Evolutionary conservation across 2,888 invertebrate species (phyloP).

Genomic region (Phrixothrix hirtus): DNA sequence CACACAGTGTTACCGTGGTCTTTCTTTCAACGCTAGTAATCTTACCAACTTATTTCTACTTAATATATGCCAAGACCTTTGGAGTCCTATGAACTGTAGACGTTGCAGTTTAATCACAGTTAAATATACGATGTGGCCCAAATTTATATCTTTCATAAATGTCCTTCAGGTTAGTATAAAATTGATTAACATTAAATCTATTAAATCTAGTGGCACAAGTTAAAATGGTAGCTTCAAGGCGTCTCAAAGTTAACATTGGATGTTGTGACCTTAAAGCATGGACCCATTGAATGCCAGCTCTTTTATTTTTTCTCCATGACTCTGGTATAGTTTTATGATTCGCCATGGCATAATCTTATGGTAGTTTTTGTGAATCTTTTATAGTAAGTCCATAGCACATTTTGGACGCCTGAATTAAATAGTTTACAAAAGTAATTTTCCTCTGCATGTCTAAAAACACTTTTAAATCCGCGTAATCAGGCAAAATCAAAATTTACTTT

Average conservation of each 20-base stretch:
- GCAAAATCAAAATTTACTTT: too few relatives aligned
- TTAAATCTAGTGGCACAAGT: constrained; percentile 28
- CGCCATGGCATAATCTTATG: constrained; percentile 37
- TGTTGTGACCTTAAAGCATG: constrained; percentile 11
- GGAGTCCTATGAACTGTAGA: constrained; percentile 21
- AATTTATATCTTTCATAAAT: constrained; percentile 25
- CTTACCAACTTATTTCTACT: constrained; percentile 23
- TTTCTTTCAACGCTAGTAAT: constrained; percentile 25
- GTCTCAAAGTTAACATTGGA: constrained; percentile 8
- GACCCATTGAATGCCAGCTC: too few relatives aligned
- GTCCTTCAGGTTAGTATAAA: constrained; percentile 34
- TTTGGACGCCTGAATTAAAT: constrained; percentile 8
- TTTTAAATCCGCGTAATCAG: too few relatives aligned
- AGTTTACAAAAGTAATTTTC: too few relatives aligned
- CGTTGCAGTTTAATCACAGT: constrained; percentile 36
- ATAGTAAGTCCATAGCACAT: constrained; percentile 38
- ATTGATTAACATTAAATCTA: constrained; percentile 21
- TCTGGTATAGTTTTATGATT: constrained; percentile 14
- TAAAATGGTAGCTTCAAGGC: constrained; percentile 15
- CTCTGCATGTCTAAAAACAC: too few relatives aligned
- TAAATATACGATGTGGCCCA: constrained; percentile 32
- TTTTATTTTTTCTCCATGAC: constrained; percentile 18
- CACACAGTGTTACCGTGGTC: constrained; percentile 19
- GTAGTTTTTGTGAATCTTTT: constrained; percentile 36
- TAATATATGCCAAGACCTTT: constrained; percentile 13